Base-by-base conservation (phyloP, 2,888 invertebrate genomes). In the Notodromas monacha region DNA sequence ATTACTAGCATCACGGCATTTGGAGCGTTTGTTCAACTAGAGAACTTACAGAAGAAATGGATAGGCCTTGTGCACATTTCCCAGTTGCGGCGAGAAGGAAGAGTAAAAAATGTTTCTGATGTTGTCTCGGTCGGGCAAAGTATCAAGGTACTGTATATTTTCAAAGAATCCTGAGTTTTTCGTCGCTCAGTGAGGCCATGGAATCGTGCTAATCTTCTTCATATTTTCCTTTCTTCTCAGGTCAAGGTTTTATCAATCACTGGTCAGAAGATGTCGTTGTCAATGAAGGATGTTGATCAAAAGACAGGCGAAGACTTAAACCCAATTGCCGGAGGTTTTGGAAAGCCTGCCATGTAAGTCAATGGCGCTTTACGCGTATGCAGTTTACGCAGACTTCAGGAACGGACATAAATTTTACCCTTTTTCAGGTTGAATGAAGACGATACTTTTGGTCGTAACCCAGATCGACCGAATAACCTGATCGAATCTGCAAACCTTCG, bases 61-160 rank as follows among this genome's bases (percentile, higher is more conserved):
- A 96, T 96, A 48, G 96, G 96, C 0, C 55, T 96, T 0, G 86
- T 89, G 2, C 96, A 99, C 45, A 89, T 96, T 41, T 92, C 92
- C 1, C 74, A 86, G 49, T 51, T 89, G 21, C 55, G 86, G 28
- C 60, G 77, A 1, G 86, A 86, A 50, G 86, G 86, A 0, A 60
- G 89, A 35, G 89, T 96, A 6, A 74, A 73, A 1, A 72, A 73
- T 50, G 89, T 89, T 0, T 65, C 72, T 0, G 92, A 96, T 50
- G 84, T 92, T 4, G 77, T 92, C 1, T 61, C 62, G 12, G 60
- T 77, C 38, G 84, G 81, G 1, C 70, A 76, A 39, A 70, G 64
- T 52, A 79, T 86, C 1, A 70, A 69, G 52, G 72, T 76, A 44
- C 46, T n/a, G n/a, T n/a, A n/a, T n/a, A n/a, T n/a, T n/a, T n/a